Conservation (phyloP, 2,888 invertebrate species). For the Scelioninae gen. 1 region DNA sequence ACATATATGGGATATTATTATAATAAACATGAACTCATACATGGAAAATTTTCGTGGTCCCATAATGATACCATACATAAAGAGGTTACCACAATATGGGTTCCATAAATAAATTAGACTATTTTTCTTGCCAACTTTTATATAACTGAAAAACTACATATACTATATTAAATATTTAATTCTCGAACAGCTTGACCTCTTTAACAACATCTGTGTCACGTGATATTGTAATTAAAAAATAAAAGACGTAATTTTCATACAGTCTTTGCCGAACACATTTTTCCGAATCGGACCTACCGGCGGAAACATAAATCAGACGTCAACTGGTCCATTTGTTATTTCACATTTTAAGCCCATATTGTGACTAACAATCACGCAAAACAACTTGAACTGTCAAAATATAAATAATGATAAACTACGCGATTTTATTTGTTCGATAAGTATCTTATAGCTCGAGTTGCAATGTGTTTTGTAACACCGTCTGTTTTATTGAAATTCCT, state of each 20-base stretch:
- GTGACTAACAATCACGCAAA: conserved; percentile 55
- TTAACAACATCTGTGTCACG: too few relatives aligned
- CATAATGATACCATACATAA: too few relatives aligned
- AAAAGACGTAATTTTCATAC: not conserved
- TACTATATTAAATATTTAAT: too few relatives aligned
- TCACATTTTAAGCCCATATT: conserved; percentile 38
- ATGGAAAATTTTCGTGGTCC: too few relatives aligned
- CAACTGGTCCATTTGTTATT: conserved; percentile 51
- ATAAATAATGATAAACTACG: conserved; percentile 45
- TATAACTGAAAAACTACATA: too few relatives aligned
- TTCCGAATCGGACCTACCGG: not conserved
- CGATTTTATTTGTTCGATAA: conserved; percentile 55
- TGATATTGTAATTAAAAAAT: not conserved
- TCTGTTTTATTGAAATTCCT: conserved; percentile 58
- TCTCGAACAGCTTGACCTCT: too few relatives aligned
- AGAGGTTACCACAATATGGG: too few relatives aligned
- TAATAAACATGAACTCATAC: too few relatives aligned
- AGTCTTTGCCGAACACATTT: conserved; percentile 11
- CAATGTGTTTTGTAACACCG: conserved; percentile 54
- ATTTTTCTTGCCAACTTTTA: too few relatives aligned
- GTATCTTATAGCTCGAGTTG: conserved; percentile 41
- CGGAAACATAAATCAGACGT: conserved; percentile 52
- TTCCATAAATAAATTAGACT: too few relatives aligned
- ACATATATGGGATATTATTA: too few relatives aligned
- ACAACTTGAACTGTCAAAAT: conserved; percentile 60